Percentiles rank a stretch among this genome's conserved stretches.
Evolutionary conservation across 2,888 invertebrate species (phyloP).

Genomic region (Sarcophaga subvicina): DNA sequence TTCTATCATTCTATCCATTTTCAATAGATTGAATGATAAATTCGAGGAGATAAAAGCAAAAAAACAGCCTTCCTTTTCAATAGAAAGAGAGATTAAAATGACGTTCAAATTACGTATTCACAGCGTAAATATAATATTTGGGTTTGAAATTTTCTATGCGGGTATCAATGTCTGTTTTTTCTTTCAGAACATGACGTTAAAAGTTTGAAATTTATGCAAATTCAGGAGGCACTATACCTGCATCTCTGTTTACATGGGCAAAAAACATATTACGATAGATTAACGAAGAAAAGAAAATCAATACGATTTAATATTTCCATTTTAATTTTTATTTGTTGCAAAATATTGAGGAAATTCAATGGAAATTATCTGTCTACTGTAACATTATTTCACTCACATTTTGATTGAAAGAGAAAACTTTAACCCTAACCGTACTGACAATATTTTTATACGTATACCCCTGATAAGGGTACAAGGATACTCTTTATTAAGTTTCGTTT

Average conservation of each 20-base stretch:
- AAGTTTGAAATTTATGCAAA: constrained; percentile 10
- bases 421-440: too few relatives aligned
- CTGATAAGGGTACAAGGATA: too few relatives aligned
- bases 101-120: not conserved
- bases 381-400: too few relatives aligned
- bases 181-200: not conserved
- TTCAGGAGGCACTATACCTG: not conserved
- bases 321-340: not conserved
- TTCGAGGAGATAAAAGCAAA: constrained; percentile 1
- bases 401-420: too few relatives aligned
- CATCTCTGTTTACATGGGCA: not conserved
- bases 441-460: too few relatives aligned
- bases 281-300: not conserved
- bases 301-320: not conserved
- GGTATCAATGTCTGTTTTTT: not conserved
- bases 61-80: not conserved
- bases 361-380: too few relatives aligned
- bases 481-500: too few relatives aligned
- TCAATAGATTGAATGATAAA: not conserved
- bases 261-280: not conserved
- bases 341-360: too few relatives aligned
- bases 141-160: not conserved
- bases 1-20: not conserved
- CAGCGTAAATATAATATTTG: not conserved
- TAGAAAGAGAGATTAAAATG: constrained; percentile 5